Percentiles rank a stretch among this genome's conserved stretches.
Conservation (phyloP, 2,888 invertebrate genomes). For the Acleris cristana region DNA sequence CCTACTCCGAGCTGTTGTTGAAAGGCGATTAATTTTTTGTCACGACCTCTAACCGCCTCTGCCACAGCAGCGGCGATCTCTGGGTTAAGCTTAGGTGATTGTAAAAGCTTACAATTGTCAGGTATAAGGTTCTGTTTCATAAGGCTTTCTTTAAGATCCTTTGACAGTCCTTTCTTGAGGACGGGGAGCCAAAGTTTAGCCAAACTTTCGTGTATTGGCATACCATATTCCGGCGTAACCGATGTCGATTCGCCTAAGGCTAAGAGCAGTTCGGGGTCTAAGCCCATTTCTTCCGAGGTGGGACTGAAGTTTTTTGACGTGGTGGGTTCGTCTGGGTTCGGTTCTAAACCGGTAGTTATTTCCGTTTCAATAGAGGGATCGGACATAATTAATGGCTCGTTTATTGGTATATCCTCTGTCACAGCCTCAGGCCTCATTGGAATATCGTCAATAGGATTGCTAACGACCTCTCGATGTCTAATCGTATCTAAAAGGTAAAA, state of each 20-base stretch:
- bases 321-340: neutral
- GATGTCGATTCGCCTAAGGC: constrained; percentile 23
- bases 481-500: neutral
- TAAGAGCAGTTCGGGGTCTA: constrained; percentile 21
- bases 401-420: neutral
- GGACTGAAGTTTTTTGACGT: neutral
- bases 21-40: constrained; percentile 6
- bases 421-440: neutral
- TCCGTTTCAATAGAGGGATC: neutral
- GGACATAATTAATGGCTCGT: neutral
- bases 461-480: neutral
- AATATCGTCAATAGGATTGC: neutral
- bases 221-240: constrained; percentile 21
- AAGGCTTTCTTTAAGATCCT: constrained; percentile 25
- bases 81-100: constrained; percentile 36
- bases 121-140: constrained; percentile 24
- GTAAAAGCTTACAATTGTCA: constrained; percentile 33
- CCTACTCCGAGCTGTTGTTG: constrained; percentile 36
- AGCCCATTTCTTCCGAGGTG: neutral
- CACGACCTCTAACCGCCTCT: constrained; percentile 14
- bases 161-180: constrained; percentile 23
- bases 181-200: constrained; percentile 27
- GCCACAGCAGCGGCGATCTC: constrained; percentile 34
- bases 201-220: constrained; percentile 15
- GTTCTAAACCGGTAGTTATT: neutral